Conservation (phyloP, 2,888 invertebrate species). For the Tortrix viridana region DNA sequence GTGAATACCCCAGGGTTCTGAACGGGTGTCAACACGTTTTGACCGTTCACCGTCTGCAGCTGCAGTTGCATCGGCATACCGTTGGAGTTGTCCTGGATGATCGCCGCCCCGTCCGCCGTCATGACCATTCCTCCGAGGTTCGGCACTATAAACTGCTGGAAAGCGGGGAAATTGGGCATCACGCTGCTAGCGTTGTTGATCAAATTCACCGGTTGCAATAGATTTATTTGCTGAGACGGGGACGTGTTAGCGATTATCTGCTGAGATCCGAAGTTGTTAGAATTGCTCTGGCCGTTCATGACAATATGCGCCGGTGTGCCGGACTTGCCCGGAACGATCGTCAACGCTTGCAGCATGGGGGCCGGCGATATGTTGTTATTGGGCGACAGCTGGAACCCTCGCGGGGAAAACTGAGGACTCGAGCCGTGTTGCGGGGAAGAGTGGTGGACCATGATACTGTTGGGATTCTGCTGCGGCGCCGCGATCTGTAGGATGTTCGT, state of each 20-base stretch:
- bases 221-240: constrained; percentile 86
- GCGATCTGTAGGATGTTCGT: constrained; percentile 88
- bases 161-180: constrained; percentile 90
- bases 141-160: constrained; percentile 93
- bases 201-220: constrained; percentile 92
- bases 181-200: constrained; percentile 88
- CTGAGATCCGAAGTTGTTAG: constrained; percentile 86
- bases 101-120: constrained; percentile 91
- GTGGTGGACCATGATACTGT: constrained; percentile 84
- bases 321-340: constrained; percentile 90
- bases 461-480: constrained; percentile 86
- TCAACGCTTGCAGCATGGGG: constrained; percentile 89
- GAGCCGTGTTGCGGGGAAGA: constrained; percentile 76
- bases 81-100: constrained; percentile 88
- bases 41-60: constrained; percentile 91
- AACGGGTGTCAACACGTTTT: constrained; percentile 89
- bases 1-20: constrained; percentile 87
- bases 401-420: constrained; percentile 86
- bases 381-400: constrained; percentile 90
- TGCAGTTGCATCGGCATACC: constrained; percentile 89
- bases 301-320: constrained; percentile 89
- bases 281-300: constrained; percentile 88
- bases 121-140: constrained; percentile 93
- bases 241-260: constrained; percentile 87
- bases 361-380: constrained; percentile 86